Evolutionary conservation across 2,888 invertebrate genomes (phyloP).

Genomic region (Drosophila lutescens): DNA sequence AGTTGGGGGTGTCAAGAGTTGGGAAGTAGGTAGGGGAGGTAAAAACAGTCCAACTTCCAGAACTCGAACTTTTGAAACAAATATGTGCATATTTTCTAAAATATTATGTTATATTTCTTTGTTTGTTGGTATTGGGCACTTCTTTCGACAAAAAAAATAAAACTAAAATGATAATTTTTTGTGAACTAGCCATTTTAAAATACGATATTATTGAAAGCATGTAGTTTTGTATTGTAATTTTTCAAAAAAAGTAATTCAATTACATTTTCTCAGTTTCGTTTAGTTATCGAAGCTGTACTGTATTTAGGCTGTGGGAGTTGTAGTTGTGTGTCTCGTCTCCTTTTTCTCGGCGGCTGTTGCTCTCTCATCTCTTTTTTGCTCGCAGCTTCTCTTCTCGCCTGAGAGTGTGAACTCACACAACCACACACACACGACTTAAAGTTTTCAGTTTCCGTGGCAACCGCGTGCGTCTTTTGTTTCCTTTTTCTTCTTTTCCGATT

Average conservation of each 20-base stretch:
- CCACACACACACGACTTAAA: conserved; percentile 32
- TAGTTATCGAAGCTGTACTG: conserved; percentile 2
- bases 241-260: no score
- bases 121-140: no score
- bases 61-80: background rate
- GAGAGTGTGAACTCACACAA: conserved; percentile 43
- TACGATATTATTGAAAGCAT: no score
- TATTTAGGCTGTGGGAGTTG: conserved; percentile 20
- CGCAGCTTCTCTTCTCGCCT: conserved; percentile 24
- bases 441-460: conserved; percentile 52
- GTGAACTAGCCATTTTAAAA: no score
- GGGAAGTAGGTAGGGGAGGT: background rate
- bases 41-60: background rate
- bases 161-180: no score
- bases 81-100: no score
- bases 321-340: conserved; percentile 17
- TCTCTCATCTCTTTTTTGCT: conserved; percentile 20
- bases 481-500: conserved; percentile 22
- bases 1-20: background rate
- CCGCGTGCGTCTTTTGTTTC: conserved; percentile 46
- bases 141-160: no score
- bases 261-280: background rate
- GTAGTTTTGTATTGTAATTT: no score
- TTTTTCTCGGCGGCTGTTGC: conserved; percentile 21
- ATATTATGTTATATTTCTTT: no score